Base-by-base conservation (phyloP, 2,888 invertebrate genomes). In the Deroplatys truncata region DNA sequence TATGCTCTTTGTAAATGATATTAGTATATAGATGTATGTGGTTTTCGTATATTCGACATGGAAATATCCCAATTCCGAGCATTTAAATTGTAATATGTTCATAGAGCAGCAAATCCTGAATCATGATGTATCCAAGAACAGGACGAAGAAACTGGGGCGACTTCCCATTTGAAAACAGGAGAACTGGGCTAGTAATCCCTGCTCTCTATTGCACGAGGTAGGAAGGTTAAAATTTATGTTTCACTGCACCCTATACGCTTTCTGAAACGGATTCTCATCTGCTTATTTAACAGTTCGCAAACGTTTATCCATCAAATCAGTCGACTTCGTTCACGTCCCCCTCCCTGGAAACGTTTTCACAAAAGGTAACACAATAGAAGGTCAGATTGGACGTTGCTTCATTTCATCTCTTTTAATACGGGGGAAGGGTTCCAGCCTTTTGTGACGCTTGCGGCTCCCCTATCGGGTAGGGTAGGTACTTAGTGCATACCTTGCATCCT, bases 201-300 rank as follows among this genome's bases (percentile, higher is more conserved):
- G n/a, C n/a, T n/a, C n/a, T n/a, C n/a, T n/a, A 5, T 2, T 56
- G 49, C 56, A 16, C 15, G 1, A 56, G 20, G 16, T 5, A 72
- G 20, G 56, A 25, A 72, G 25, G 56, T 72, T 72, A 72, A 72
- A 72, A 5, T 72, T 20, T 72, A 20, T 20, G 56, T 72, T 72
- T 72, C 20, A 20, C 56, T 72, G 25, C 85, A 85, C 85, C 85
- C 85, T 84, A 20, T 35, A 31, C 28, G 13, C 49, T 10, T 87
- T 29, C 82, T 28, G 31, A 31, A 31, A 35, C 88, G 35, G 87
- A 89, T 87, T 89, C 28, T 89, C 89, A 87, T 89, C 86, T 89
- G 89, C 89, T 89, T 89, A 86, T 89, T 89, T 89, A 89, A 89
- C 89, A 83, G 85, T 86, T 89, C 89, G 56, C 89, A 89, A 89